Conservation (phyloP, 2,888 invertebrate genomes). For the Priocnemis perturbator region DNA sequence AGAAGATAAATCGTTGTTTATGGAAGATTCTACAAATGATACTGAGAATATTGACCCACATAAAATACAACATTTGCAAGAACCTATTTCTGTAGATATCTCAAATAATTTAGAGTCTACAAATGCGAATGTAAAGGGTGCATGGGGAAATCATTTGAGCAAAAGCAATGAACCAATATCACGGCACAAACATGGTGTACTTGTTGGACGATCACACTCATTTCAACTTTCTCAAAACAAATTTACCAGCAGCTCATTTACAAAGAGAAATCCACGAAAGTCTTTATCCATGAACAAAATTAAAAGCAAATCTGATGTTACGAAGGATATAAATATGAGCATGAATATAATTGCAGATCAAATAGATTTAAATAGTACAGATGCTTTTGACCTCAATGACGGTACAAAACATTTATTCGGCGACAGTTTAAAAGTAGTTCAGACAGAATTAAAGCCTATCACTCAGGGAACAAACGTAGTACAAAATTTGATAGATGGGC, state of each 20-base stretch:
- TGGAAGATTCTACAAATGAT: slow-evolving; percentile 36
- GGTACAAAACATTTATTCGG: slow-evolving; percentile 47
- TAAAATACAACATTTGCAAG: slow-evolving; percentile 2
- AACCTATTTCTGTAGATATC: not conserved
- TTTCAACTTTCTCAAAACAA: slow-evolving; percentile 82
- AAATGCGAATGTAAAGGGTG: slow-evolving; percentile 70
- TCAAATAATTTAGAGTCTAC: slow-evolving; percentile 6
- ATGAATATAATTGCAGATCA: not conserved
- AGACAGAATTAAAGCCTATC: slow-evolving; percentile 42
- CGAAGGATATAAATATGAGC: slow-evolving; percentile 27
- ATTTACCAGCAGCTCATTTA: slow-evolving; percentile 82
- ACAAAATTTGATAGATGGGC: slow-evolving; percentile 66
- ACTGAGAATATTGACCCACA: slow-evolving; percentile 52
- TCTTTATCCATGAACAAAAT: slow-evolving; percentile 74
- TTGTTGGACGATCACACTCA: slow-evolving; percentile 65
- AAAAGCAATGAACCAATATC: slow-evolving; percentile 60
- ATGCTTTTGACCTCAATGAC: slow-evolving; percentile 34
- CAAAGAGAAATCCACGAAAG: slow-evolving; percentile 87
- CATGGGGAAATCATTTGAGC: slow-evolving; percentile 77
- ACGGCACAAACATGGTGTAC: slow-evolving; percentile 44
- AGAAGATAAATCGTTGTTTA: slow-evolving; percentile 25
- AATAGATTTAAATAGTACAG: slow-evolving; percentile 26
- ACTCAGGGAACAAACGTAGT: slow-evolving; percentile 65
- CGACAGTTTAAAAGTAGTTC: slow-evolving; percentile 61
- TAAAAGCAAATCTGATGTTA: slow-evolving; percentile 63